phyloP scores from a whole-genome alignment of 2,797 vertebrate genomes.

The Martes flavigula region DNA sequence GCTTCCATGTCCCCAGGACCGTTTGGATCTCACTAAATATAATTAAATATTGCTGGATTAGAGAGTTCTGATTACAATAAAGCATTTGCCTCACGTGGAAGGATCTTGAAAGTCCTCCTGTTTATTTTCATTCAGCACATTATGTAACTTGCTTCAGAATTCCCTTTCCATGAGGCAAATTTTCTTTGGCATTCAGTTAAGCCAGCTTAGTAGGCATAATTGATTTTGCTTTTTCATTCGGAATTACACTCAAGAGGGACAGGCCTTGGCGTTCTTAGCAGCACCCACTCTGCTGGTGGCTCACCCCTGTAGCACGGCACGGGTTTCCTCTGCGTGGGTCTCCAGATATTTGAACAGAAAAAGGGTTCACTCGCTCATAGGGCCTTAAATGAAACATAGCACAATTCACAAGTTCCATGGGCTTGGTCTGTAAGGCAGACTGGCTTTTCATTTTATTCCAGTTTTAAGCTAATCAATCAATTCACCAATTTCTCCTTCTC shows the following conservation, averaged over 20 bases:
- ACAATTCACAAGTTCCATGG: not conserved
- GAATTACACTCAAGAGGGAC: slow-evolving; percentile 40
- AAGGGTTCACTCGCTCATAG: not conserved
- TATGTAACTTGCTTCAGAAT: slow-evolving; percentile 88
- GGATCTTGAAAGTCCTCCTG: slow-evolving; percentile 77
- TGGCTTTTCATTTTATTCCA: not conserved
- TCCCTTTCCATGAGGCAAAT: slow-evolving; percentile 89
- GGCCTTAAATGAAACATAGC: not conserved
- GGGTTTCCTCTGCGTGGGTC: not conserved
- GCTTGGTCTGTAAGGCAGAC: not conserved
- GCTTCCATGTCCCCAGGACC: slow-evolving; percentile 14
- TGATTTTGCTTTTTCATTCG: not conserved
- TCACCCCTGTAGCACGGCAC: not conserved
- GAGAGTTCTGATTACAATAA: not conserved
- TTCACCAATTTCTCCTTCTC: not conserved
- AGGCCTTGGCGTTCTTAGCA: not conserved
- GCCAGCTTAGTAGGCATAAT: slow-evolving; percentile 85
- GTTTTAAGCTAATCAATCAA: not conserved
- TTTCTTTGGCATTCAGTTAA: slow-evolving; percentile 86
- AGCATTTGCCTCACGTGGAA: slow-evolving; percentile 62
- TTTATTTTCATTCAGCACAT: slow-evolving; percentile 83
- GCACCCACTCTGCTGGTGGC: not conserved
- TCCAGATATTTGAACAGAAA: not conserved
- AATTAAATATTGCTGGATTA: not conserved
- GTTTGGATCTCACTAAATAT: not conserved